phyloP scores from a whole-genome alignment of 2,888 invertebrate species.

The Dryobotodes eremita region DNA sequence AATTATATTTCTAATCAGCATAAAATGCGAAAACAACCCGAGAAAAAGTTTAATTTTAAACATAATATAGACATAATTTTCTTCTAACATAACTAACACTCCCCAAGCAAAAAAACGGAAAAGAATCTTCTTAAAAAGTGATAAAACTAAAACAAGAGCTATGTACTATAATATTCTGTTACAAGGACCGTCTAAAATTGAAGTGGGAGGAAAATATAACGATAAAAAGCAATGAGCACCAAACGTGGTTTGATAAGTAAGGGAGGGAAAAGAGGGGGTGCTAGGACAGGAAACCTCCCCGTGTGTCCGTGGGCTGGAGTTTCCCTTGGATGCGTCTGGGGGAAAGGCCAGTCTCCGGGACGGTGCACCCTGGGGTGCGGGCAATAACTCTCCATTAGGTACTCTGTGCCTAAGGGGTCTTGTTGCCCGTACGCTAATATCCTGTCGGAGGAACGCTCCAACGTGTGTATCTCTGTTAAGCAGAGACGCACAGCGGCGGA shows the following conservation, averaged over 20 bases:
- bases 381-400: no score
- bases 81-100: not conserved
- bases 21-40: not conserved
- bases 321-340: no score
- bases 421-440: no score
- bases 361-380: no score
- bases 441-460: no score
- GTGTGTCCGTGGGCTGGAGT: no score
- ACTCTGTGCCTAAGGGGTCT: no score
- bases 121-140: not conserved
- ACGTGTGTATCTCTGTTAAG: no score
- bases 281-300: no score
- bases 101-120: not conserved
- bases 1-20: not conserved
- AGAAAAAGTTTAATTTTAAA: not conserved
- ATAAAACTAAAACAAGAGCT: slow-evolving; percentile 27
- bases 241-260: slow-evolving; percentile 57
- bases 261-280: slow-evolving; percentile 15
- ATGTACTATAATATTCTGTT: slow-evolving; percentile 55
- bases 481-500: no score
- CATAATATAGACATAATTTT: not conserved
- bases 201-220: slow-evolving; percentile 41
- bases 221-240: slow-evolving; percentile 55
- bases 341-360: no score
- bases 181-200: slow-evolving; percentile 37